Evolutionary conservation across 2,888 invertebrate genomes (phyloP).

Genomic region (Neelides folsomi): DNA sequence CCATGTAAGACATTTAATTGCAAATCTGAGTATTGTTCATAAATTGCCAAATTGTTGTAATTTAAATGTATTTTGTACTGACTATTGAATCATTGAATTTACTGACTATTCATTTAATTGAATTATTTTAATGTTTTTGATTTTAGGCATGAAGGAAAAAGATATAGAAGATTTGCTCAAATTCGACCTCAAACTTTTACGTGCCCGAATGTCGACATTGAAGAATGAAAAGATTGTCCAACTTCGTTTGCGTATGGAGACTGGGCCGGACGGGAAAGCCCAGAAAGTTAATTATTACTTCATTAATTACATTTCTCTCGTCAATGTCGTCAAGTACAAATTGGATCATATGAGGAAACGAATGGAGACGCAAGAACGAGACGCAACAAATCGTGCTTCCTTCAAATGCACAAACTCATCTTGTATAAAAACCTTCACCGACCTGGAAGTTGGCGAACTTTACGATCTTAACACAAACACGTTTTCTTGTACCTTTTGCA

Average conservation of each 20-base stretch:
- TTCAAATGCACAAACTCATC: slow-evolving; percentile 66
- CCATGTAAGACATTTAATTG: slow-evolving; percentile 52
- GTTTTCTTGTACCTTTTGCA: slow-evolving; percentile 64
- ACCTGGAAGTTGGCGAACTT: slow-evolving; percentile 51
- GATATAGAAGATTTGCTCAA: slow-evolving; percentile 67
- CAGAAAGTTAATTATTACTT: slow-evolving; percentile 95
- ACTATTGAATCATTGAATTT: background rate
- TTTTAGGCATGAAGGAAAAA: slow-evolving; percentile 41
- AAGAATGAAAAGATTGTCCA: slow-evolving; percentile 88
- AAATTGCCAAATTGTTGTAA: too few relatives aligned
- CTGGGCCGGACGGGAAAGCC: slow-evolving; percentile 83
- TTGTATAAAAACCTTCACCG: slow-evolving; percentile 87
- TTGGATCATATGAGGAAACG: slow-evolving; percentile 88
- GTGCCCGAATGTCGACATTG: slow-evolving; percentile 70
- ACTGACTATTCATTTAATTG: slow-evolving; percentile 37
- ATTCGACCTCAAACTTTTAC: slow-evolving; percentile 84
- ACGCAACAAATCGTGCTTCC: slow-evolving; percentile 86
- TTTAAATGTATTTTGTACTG: too few relatives aligned
- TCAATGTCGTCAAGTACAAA: slow-evolving; percentile 95
- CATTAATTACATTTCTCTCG: slow-evolving; percentile 73
- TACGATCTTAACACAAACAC: slow-evolving; percentile 54
- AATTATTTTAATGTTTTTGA: background rate
- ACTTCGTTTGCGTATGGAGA: slow-evolving; percentile 85
- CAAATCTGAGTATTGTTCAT: too few relatives aligned
- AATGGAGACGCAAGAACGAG: slow-evolving; percentile 87